Evolutionary conservation across 2,888 invertebrate genomes (phyloP).

Genomic region (Catocala nupta): DNA sequence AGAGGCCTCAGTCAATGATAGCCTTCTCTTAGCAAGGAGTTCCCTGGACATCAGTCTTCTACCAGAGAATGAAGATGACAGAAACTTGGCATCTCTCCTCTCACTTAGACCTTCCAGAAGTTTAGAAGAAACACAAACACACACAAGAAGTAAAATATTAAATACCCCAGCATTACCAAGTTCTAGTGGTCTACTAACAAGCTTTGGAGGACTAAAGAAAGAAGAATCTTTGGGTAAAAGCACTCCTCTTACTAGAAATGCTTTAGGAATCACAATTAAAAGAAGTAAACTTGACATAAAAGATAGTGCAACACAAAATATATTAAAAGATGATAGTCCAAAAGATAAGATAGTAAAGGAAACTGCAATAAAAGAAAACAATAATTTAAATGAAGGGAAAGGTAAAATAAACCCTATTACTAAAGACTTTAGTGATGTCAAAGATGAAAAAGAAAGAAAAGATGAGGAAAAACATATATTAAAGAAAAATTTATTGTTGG

Average conservation of each 20-base stretch:
- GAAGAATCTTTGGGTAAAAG: conserved; percentile 83
- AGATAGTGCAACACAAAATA: conserved; percentile 19
- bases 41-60: conserved; percentile 93
- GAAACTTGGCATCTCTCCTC: conserved; percentile 92
- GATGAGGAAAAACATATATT: conserved; percentile 8
- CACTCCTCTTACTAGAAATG: conserved; percentile 66
- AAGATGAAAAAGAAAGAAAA: conserved; percentile 20
- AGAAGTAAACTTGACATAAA: conserved; percentile 50
- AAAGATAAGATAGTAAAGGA: conserved; percentile 10
- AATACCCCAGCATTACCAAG: conserved; percentile 87
- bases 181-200: conserved; percentile 78
- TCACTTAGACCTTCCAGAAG: conserved; percentile 89
- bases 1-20: conserved; percentile 89
- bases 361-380: conserved; percentile 9
- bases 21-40: conserved; percentile 90
- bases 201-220: conserved; percentile 86
- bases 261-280: conserved; percentile 78
- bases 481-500: conserved; percentile 60
- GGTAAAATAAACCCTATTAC: conserved; percentile 15
- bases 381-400: not conserved
- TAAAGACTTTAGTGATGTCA: conserved; percentile 14
- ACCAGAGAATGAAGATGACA: conserved; percentile 93
- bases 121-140: conserved; percentile 86
- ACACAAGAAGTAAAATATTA: conserved; percentile 82
- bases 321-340: conserved; percentile 5